These are phyloP conservation scores for Myopa testacea DNA, from an alignment of 2,888 invertebrate genomes.

Conservation along the genomic window DNA sequence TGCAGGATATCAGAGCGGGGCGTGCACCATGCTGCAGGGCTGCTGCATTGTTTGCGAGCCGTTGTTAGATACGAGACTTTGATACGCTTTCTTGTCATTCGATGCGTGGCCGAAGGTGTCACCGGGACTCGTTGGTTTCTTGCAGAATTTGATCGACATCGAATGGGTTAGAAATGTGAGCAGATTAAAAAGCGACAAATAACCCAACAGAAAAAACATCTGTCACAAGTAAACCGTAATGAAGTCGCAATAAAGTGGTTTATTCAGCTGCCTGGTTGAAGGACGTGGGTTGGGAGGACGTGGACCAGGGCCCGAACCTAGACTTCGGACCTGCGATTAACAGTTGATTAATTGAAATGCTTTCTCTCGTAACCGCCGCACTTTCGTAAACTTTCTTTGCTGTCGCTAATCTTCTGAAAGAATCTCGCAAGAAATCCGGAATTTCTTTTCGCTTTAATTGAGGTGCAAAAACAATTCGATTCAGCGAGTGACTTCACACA, in stretches of 20 bases:
- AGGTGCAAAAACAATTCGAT: neutral
- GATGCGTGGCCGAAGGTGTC: constrained; percentile 16
- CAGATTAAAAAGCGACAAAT: neutral
- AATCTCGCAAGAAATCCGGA: too few relatives aligned
- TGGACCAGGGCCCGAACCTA: too few relatives aligned
- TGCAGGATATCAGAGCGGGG: constrained; percentile 10
- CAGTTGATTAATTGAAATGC: too few relatives aligned
- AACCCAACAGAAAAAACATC: too few relatives aligned
- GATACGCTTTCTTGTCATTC: constrained; percentile 22
- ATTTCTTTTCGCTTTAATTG: too few relatives aligned
- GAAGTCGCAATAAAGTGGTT: neutral
- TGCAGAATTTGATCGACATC: neutral
- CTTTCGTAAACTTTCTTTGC: too few relatives aligned
- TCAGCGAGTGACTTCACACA: neutral
- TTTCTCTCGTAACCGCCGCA: too few relatives aligned
- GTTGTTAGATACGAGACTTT: neutral
- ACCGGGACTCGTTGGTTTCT: neutral
- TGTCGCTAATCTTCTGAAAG: too few relatives aligned
- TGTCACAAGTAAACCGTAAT: neutral
- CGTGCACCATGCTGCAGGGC: constrained; percentile 8
- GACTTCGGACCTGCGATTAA: too few relatives aligned
- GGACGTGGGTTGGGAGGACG: too few relatives aligned
- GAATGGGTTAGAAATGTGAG: constrained; percentile 16
- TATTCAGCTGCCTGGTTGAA: neutral
- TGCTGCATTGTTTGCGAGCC: neutral